Evolutionary conservation across 2,888 invertebrate species (phyloP), one percentile per base, ranked within the genome.

Genomic region (Cloeon dipterum): DNA sequence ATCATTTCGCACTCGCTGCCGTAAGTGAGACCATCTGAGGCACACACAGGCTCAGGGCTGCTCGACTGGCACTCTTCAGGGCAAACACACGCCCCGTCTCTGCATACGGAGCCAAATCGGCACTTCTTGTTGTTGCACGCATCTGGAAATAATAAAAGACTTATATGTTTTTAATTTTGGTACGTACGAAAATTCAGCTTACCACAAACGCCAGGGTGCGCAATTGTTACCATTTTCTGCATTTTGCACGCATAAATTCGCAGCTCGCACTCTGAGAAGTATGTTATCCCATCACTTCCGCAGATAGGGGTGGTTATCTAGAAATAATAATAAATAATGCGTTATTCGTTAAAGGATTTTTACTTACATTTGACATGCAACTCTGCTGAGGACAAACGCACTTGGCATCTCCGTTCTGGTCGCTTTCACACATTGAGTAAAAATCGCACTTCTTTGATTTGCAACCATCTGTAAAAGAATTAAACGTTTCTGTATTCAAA

Each of bases 201-300:
- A 88, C 88, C 82, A 55, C 89, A 89, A 50, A 77, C 73, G 43
- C 86, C 88, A 54, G 68, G 68, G 52, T 78, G 82, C 39, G 76
- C 74, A 37, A 81, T 66, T 45, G 68, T 63, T 51, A 86, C 65
- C 50, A 69, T 68, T 51, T 67, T 70, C 55, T 75, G 72, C 44
- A 68, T 67, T 42, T 68, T 70, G 62, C 88, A 89, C 36, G 85
- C 73, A 43, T 73, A 68, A 46, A 75, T 68, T 51, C 74, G 68
- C 48, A 89, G 65, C 49, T 81, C 74, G 56, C 89, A 89, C 55
- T 83, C 82, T 57, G 73, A 82, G 45, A 68, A 65, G 61, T 89
- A 89, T 17, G 82, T 82, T 48, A 74, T 69, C 19, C 81, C 81
- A 57, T 89, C 85, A 45, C 73, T 74, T 41, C 86, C 88, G 57